Percentiles rank a stretch among this genome's conserved stretches.
Evolutionary conservation across 2,113 vertebrate genomes (phyloP).

Genomic region (Australoheros scitulus): DNA sequence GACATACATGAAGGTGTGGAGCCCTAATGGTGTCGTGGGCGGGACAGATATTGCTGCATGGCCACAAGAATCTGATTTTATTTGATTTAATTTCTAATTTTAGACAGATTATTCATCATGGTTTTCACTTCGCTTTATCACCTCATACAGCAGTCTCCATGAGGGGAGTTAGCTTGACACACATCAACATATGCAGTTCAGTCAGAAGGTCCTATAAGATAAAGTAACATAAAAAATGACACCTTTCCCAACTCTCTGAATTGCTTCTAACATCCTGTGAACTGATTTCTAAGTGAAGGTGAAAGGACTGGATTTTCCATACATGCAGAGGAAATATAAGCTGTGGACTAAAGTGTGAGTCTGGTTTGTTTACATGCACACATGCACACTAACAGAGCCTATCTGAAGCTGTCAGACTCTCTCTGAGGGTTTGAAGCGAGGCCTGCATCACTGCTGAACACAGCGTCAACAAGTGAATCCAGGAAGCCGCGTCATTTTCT

Average conservation of each 20-base stretch:
- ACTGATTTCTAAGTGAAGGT: not conserved
- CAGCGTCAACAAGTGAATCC: not conserved
- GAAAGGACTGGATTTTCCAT: not conserved
- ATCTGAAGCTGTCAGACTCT: constrained; percentile 33
- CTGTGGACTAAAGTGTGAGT: not conserved
- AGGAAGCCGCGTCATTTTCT: not conserved
- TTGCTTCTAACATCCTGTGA: not conserved
- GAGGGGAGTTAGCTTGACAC: not conserved
- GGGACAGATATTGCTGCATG: not conserved
- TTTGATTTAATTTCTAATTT: not conserved
- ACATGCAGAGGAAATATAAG: not conserved
- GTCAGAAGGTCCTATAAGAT: not conserved
- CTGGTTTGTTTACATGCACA: not conserved
- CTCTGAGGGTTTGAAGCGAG: constrained; percentile 26
- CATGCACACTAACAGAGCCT: constrained; percentile 6
- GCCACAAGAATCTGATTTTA: not conserved
- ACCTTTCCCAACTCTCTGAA: not conserved
- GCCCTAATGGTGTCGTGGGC: not conserved
- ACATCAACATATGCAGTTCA: not conserved
- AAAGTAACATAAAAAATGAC: not conserved
- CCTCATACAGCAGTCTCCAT: not conserved
- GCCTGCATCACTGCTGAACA: constrained; percentile 1
- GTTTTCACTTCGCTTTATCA: not conserved
- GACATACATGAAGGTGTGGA: not conserved
- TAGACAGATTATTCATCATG: not conserved